Conservation (phyloP, 2,888 invertebrate species). For the Ennomos fuscantarius region DNA sequence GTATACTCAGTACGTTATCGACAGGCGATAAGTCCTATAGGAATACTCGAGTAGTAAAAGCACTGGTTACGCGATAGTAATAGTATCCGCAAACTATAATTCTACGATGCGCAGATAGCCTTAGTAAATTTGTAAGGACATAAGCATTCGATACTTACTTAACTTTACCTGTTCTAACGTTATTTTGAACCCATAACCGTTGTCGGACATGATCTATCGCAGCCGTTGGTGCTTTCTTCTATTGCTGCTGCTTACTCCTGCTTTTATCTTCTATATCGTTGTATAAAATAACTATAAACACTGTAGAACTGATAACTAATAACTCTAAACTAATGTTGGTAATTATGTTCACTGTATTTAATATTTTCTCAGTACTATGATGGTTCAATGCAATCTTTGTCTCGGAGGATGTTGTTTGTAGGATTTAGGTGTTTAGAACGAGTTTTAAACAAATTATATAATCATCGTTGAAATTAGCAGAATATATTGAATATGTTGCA, state of each 20-base stretch:
- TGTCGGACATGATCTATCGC: slow-evolving; percentile 1
- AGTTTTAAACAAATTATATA: slow-evolving; percentile 58
- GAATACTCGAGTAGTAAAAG: too few relatives aligned
- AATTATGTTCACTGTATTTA: slow-evolving; percentile 67
- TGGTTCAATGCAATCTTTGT: slow-evolving; percentile 84
- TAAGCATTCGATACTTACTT: too few relatives aligned
- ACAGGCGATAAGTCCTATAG: too few relatives aligned
- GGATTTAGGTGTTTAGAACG: slow-evolving; percentile 59
- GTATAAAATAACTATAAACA: slow-evolving; percentile 74
- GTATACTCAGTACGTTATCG: too few relatives aligned
- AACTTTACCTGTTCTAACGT: neutral
- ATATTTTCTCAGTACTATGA: slow-evolving; percentile 70
- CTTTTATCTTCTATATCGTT: slow-evolving; percentile 72
- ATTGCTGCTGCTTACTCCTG: slow-evolving; percentile 75
- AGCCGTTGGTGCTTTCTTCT: slow-evolving; percentile 30
- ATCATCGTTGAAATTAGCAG: slow-evolving; percentile 77
- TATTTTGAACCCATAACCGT: neutral
- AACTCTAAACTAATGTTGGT: slow-evolving; percentile 64
- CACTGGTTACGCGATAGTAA: too few relatives aligned
- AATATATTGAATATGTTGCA: slow-evolving; percentile 83
- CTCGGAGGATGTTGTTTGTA: slow-evolving; percentile 70
- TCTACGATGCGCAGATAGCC: too few relatives aligned
- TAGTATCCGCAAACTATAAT: too few relatives aligned
- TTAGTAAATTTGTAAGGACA: too few relatives aligned
- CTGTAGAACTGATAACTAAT: slow-evolving; percentile 74